Evolutionary conservation across 2,113 vertebrate species (phyloP), one percentile per base, ranked within the genome.

Genomic region (Leptobrachium leishanense): DNA sequence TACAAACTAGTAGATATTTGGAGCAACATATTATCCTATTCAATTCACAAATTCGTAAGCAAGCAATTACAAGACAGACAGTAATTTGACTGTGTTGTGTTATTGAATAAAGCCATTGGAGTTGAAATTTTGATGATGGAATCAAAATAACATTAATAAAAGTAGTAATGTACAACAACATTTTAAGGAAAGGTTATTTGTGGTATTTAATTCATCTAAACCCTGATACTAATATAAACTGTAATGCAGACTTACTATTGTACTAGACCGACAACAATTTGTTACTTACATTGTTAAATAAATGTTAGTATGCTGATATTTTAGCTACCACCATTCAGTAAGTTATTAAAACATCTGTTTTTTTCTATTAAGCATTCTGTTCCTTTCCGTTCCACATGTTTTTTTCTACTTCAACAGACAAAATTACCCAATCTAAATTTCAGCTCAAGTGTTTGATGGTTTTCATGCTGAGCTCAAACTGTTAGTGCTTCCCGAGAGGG

Each of bases 361-460:
- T 50, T 81, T 91, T 88, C 89, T 88, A 88, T 86, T 84, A 90
- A 86, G 88, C 85, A 77, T 89, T 87, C 90, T 91, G 89, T 88
- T 89, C 89, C 84, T 83, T 85, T 85, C 88, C 88, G 83, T 91
- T 89, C 91, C 89, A 85, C 87, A 88, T 88, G 89, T 90, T 90
- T 91, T 91, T 92, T 92, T 92, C 92, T 92, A 90, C 92, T 92
- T 90, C 92, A 89, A 85, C 90, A 92, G 90, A 86, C 91, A 92
- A 91, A 94, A 93, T 92, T 91, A 91, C 91, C 91, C 92, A 92
- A 93, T 92, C 92, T 92, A 92, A 94, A 94, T 93, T 92, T 93
- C 92, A 92, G 89, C 93, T 92, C 93, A 92, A 93, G 91, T 92
- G 92, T 92, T 92, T 94, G 91, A 92, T 93, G 90, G 92, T 90